Evolutionary conservation across 2,888 invertebrate genomes (phyloP).

Genomic region (Nymphalis polychloros): DNA sequence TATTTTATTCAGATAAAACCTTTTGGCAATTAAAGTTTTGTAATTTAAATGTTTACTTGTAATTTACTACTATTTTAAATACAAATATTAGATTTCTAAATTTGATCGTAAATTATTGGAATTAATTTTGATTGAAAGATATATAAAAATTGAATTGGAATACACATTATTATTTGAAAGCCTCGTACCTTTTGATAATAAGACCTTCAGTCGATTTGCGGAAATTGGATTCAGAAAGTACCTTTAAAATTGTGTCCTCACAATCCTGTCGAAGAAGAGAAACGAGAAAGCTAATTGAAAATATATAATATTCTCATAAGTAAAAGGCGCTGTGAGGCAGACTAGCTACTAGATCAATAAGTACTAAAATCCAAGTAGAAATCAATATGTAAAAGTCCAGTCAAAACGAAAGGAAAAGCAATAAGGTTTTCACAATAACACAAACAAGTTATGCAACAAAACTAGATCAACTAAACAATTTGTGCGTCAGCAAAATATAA

Average conservation of each 20-base stretch:
- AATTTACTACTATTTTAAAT: too few relatives aligned
- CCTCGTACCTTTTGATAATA: slow-evolving; percentile 21
- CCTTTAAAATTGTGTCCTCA: slow-evolving; percentile 47
- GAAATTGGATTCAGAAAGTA: slow-evolving; percentile 50
- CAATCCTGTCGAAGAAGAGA: slow-evolving; percentile 45
- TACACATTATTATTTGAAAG: slow-evolving; percentile 12
- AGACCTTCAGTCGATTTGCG: slow-evolving; percentile 39
- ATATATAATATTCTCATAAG: not conserved
- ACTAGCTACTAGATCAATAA: not conserved
- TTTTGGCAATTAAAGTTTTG: too few relatives aligned
- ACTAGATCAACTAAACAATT: not conserved
- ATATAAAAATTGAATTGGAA: too few relatives aligned
- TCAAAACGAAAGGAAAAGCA: too few relatives aligned
- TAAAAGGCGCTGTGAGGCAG: too few relatives aligned
- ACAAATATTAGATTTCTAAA: too few relatives aligned
- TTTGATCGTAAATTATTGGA: too few relatives aligned
- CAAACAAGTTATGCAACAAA: not conserved
- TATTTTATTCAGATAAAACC: too few relatives aligned
- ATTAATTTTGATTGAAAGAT: too few relatives aligned
- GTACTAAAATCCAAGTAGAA: not conserved
- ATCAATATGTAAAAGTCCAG: too few relatives aligned
- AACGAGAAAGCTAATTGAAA: slow-evolving; percentile 4
- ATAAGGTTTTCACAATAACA: too few relatives aligned
- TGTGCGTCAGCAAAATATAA: not conserved
- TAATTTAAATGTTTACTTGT: too few relatives aligned